Evolutionary conservation across 2,888 invertebrate species (phyloP).

Genomic region (Actias luna): DNA sequence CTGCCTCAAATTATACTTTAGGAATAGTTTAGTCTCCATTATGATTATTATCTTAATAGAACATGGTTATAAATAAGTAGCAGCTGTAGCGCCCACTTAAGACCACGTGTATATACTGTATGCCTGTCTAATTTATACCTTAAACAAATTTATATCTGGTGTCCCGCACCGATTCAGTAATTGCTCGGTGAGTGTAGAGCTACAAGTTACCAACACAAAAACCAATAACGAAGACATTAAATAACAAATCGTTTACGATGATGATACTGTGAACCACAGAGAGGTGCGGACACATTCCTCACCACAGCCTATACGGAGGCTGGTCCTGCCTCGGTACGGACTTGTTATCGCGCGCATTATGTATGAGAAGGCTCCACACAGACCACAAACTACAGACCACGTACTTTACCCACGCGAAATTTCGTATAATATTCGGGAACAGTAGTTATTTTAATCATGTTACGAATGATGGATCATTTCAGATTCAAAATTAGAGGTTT

Average conservation of each 20-base stretch:
- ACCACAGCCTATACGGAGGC: neutral
- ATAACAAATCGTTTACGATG: neutral
- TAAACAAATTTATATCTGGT: neutral
- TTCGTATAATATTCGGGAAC: too few species aligned
- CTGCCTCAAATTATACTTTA: too few species aligned
- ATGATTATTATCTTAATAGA: too few species aligned
- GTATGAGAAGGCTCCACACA: neutral
- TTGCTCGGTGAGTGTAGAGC: neutral
- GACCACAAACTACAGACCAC: neutral
- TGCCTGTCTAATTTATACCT: neutral
- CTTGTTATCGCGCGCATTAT: neutral
- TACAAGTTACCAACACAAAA: neutral
- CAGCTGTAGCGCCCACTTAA: too few species aligned
- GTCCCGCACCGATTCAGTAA: neutral
- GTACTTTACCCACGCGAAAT: neutral
- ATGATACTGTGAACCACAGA: neutral
- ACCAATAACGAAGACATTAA: slow-evolving; percentile 1
- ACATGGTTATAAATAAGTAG: too few species aligned
- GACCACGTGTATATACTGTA: too few species aligned
- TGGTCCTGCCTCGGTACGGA: neutral
- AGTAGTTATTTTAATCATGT: too few species aligned
- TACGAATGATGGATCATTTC: too few species aligned
- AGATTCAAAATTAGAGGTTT: too few species aligned
- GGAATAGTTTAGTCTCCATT: too few species aligned
- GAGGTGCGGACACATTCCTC: neutral